These are phyloP conservation scores for Marmota flaviventris DNA, from an alignment of 2,113 vertebrate species.

Conservation along the genomic window DNA sequence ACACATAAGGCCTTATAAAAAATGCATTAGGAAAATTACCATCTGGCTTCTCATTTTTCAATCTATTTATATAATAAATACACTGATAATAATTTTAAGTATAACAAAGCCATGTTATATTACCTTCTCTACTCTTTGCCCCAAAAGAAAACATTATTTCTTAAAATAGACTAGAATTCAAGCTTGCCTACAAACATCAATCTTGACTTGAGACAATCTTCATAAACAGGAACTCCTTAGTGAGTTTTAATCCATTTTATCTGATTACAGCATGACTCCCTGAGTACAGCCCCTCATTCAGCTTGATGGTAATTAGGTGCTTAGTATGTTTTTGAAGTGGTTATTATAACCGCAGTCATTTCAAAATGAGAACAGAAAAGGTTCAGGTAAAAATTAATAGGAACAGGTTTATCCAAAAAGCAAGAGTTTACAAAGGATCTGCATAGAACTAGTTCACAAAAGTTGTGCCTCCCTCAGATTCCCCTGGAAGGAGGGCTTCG, in stretches of 20 bases:
- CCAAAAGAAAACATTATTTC: slow-evolving; percentile 4
- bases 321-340: not conserved
- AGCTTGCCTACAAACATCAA: not conserved
- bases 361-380: slow-evolving; percentile 47
- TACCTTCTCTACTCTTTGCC: not conserved
- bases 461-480: not conserved
- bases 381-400: not conserved
- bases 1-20: not conserved
- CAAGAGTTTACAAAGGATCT: slow-evolving; percentile 40
- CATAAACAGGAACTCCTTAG: not conserved
- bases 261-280: not conserved
- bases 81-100: not conserved
- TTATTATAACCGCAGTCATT: not conserved
- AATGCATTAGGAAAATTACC: slow-evolving; percentile 3
- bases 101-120: not conserved
- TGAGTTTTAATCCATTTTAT: not conserved
- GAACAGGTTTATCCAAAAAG: not conserved
- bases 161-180: slow-evolving; percentile 21
- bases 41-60: not conserved
- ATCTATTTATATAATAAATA: not conserved
- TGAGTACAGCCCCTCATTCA: not conserved
- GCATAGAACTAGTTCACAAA: not conserved
- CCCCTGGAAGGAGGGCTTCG: not conserved
- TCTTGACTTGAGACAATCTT: not conserved
- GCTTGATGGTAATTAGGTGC: not conserved